Conservation (phyloP, 2,113 vertebrate species). For the Thymallus thymallus region DNA sequence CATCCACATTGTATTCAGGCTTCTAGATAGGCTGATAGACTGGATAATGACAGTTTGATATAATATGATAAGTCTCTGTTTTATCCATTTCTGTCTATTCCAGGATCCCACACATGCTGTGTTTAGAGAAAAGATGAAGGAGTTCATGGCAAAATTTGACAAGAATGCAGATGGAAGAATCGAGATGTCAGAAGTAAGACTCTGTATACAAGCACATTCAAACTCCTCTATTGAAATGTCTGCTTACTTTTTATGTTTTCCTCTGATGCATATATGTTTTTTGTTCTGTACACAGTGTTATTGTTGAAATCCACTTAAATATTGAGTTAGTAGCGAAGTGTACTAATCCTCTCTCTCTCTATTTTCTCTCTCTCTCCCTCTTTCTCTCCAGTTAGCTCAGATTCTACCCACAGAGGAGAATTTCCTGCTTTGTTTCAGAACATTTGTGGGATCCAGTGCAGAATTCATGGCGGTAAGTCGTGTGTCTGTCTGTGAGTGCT, state of each 20-base stretch:
- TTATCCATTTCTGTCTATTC: not conserved
- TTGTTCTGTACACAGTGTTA: not conserved
- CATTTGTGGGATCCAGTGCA: slow-evolving; percentile 88
- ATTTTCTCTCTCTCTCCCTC: slow-evolving; percentile 8
- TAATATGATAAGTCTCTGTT: no score
- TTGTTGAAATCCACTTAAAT: no score
- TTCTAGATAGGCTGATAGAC: not conserved
- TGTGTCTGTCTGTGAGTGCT: slow-evolving; percentile 3
- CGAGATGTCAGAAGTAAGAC: slow-evolving; percentile 90
- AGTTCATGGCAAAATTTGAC: slow-evolving; percentile 92
- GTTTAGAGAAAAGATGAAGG: slow-evolving; percentile 87
- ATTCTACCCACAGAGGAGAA: slow-evolving; percentile 96
- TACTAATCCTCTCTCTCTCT: not conserved
- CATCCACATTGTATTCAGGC: not conserved
- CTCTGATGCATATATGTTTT: not conserved
- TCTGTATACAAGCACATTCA: not conserved
- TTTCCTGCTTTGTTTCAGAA: slow-evolving; percentile 93
- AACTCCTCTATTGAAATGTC: not conserved
- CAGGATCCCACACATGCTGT: slow-evolving; percentile 65
- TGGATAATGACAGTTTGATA: no score
- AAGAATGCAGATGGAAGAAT: slow-evolving; percentile 89
- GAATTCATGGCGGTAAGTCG: slow-evolving; percentile 92
- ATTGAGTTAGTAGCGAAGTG: not conserved
- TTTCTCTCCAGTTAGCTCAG: slow-evolving; percentile 83
- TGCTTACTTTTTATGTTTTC: not conserved